Evolutionary conservation across 2,888 invertebrate species (phyloP), one percentile per base, ranked within the genome.

Genomic region (Myopa tessellatipennis): DNA sequence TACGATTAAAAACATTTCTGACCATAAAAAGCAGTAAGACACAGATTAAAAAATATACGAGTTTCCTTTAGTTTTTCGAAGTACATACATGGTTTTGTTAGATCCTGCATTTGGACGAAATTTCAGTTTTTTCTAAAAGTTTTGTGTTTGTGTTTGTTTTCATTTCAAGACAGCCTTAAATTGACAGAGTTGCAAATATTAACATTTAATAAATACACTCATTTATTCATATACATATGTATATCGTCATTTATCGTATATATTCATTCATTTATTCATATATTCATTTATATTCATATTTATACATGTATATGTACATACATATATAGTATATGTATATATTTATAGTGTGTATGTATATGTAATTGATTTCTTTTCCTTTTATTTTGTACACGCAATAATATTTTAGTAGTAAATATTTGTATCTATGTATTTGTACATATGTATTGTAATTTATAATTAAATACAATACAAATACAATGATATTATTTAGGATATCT

Each of bases 171-270:
- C 82, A 83, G 83, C 83, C 83, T 80, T 82, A 81, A 85, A 85
- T 85, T 85, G 85, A 85, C 85, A 84, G 80, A 83, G 80, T 80
- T 81, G 77, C 79, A 76, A 26, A 10, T 68, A 52, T 38, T 40
- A 34, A 60, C 38, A 50, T 60, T 69, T 61, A 34, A 70, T 73
- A 50, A 34, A 74, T 58, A 75, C 71, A 16, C 4, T 34, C 26
- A 38, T 58, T n/a, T 36, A 38, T 70, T n/a, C 40, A 70, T 75
- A 36, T 58, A 67, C 65, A 40, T 26, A 70, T 58, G 60, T 67
- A 58, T 61, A 61, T 61, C n/a, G 26, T 26, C 26, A 26, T 26
- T 26, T 26, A 26, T 26, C 26, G 26, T 26, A 26, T 26, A 26
- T 26, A 26, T 26, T 26, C 26, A 26, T 26, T 26, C 26, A 74